These are phyloP conservation scores for Protonemura montana DNA, from an alignment of 2,888 invertebrate species.

Conservation along the genomic window DNA sequence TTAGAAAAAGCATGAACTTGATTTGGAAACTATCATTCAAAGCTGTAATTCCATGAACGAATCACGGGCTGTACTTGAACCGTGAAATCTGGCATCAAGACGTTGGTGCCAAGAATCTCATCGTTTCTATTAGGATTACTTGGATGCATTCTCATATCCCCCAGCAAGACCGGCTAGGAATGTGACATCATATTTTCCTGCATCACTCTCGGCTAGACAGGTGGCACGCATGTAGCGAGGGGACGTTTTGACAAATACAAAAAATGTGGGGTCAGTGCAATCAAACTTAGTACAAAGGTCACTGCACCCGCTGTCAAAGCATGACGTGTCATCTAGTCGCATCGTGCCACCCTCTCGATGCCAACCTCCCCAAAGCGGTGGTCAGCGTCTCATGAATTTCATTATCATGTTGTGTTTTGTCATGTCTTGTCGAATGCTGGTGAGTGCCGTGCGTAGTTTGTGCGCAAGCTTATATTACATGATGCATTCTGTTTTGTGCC, in stretches of 20 bases:
- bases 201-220: background rate
- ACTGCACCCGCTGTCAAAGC: background rate
- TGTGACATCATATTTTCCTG: background rate
- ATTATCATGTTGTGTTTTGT: background rate
- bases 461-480: conserved; percentile 25
- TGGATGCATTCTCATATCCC: background rate
- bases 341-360: background rate
- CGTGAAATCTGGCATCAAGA: background rate
- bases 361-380: background rate
- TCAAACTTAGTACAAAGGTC: background rate
- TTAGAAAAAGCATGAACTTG: background rate
- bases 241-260: background rate
- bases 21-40: background rate
- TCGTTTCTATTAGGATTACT: background rate
- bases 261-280: background rate
- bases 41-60: background rate
- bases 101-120: background rate
- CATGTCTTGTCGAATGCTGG: conserved; percentile 19
- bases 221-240: background rate
- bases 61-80: background rate
- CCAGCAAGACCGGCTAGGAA: background rate
- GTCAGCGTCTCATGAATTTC: background rate
- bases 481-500: conserved; percentile 46
- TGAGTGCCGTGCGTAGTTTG: background rate
- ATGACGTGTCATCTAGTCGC: background rate